Evolutionary conservation across 2,797 vertebrate genomes (phyloP).

Genomic region (Phoeniculus purpureus): DNA sequence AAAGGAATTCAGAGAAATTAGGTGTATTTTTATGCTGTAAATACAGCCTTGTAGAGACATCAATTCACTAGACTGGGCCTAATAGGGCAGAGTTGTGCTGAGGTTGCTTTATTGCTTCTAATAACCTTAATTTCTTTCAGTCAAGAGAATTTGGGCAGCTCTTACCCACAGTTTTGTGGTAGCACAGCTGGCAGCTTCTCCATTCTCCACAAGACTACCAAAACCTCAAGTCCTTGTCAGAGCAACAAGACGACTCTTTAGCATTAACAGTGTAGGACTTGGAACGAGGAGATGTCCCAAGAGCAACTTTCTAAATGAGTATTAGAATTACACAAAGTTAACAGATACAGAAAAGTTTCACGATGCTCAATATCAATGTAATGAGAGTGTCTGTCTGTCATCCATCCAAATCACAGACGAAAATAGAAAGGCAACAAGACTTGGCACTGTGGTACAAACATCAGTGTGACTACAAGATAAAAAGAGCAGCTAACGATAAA

Average conservation of each 20-base stretch:
- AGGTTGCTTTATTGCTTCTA: neutral
- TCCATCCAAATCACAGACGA: neutral
- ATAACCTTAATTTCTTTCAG: neutral
- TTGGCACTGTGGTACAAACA: neutral
- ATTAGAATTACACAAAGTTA: neutral
- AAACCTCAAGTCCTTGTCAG: neutral
- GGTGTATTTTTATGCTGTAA: neutral
- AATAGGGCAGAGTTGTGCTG: neutral
- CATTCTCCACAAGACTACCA: neutral
- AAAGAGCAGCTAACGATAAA: neutral
- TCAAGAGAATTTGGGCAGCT: neutral
- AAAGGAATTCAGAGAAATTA: neutral
- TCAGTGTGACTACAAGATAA: neutral
- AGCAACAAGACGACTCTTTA: neutral
- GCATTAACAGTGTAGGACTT: neutral
- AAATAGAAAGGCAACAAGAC: neutral
- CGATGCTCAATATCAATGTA: fast-evolving
- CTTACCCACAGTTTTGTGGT: neutral
- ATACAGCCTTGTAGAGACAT: neutral
- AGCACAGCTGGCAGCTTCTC: neutral
- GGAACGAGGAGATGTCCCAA: neutral
- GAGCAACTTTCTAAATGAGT: neutral
- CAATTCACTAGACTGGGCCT: neutral
- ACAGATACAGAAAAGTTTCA: neutral
- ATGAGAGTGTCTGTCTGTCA: neutral